These are phyloP conservation scores for Eulemur rubriventer DNA, from an alignment of 2,797 vertebrate genomes.

Conservation along the genomic window DNA sequence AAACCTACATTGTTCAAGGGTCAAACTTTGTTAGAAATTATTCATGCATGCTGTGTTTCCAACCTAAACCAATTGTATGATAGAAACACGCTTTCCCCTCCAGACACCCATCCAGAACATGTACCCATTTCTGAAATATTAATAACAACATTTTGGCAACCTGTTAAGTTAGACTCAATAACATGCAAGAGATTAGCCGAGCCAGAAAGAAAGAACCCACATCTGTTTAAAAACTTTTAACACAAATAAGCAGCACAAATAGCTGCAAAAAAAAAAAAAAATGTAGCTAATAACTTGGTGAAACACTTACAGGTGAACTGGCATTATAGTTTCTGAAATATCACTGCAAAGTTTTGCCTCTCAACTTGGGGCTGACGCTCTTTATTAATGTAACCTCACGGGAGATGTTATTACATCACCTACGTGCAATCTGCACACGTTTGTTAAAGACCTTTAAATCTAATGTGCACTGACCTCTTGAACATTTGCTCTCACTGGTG, in stretches of 20 bases:
- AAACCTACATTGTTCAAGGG: neutral
- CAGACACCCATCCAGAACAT: neutral
- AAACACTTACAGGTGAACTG: conserved; percentile 4
- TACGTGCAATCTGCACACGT: neutral
- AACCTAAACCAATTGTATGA: neutral
- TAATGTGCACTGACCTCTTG: conserved; percentile 53
- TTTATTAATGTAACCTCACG: conserved; percentile 53
- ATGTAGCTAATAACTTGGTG: neutral
- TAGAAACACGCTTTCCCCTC: neutral
- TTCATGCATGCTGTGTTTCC: neutral
- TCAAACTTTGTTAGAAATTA: neutral
- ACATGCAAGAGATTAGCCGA: conserved; percentile 5
- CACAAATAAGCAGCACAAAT: conserved; percentile 50
- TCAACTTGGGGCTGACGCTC: conserved; percentile 24
- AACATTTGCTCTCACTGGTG: conserved; percentile 59
- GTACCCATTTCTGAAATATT: neutral
- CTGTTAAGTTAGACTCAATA: neutral
- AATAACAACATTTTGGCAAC: neutral
- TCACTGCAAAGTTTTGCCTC: conserved; percentile 57
- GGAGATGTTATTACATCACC: conserved; percentile 25
- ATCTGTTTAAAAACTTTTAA: conserved; percentile 12
- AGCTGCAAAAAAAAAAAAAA: conserved; percentile 14
- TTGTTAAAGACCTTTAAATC: conserved; percentile 70
- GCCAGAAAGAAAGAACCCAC: neutral
- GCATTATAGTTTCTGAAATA: conserved; percentile 58